Evolutionary conservation across 2,888 invertebrate genomes (phyloP).

Genomic region (Synergus gifuensis): DNA sequence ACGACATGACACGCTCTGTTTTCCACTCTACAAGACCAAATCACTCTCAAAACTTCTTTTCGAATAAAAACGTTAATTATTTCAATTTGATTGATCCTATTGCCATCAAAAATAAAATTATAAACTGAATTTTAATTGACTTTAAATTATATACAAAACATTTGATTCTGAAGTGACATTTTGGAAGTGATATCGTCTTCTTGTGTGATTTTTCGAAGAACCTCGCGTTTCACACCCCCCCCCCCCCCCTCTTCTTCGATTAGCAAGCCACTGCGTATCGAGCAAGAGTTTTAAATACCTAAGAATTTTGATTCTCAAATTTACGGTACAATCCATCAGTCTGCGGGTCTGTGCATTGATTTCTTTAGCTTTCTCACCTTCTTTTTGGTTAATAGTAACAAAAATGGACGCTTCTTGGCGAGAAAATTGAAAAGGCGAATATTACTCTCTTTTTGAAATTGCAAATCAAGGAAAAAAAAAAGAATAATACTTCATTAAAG

Average conservation of each 20-base stretch:
- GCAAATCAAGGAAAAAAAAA: not conserved
- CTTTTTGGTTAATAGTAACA: constrained; percentile 58
- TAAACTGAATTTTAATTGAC: not conserved
- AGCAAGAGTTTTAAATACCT: constrained; percentile 39
- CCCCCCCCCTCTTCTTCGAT: constrained; percentile 45
- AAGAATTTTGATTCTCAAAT: constrained; percentile 65
- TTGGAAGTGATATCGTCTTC: constrained; percentile 40
- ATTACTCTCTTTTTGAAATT: constrained; percentile 24
- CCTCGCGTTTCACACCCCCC: constrained; percentile 45
- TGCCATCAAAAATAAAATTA: not conserved
- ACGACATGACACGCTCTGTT: constrained; percentile 58
- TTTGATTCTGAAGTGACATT: not conserved
- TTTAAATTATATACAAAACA: constrained; percentile 27
- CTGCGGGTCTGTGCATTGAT: constrained; percentile 71
- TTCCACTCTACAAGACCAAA: constrained; percentile 35
- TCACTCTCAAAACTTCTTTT: constrained; percentile 9
- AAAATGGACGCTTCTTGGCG: constrained; percentile 60
- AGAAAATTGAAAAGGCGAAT: constrained; percentile 47
- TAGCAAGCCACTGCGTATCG: constrained; percentile 33
- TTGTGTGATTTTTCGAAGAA: constrained; percentile 39
- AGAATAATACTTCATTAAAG: constrained; percentile 11
- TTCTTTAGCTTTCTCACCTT: constrained; percentile 48
- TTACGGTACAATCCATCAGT: constrained; percentile 66
- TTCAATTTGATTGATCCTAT: not conserved
- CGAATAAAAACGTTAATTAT: constrained; percentile 3